These are phyloP conservation scores for Orius insidiosus DNA, from an alignment of 1,140 invertebrate genomes.

Conservation along the genomic window DNA sequence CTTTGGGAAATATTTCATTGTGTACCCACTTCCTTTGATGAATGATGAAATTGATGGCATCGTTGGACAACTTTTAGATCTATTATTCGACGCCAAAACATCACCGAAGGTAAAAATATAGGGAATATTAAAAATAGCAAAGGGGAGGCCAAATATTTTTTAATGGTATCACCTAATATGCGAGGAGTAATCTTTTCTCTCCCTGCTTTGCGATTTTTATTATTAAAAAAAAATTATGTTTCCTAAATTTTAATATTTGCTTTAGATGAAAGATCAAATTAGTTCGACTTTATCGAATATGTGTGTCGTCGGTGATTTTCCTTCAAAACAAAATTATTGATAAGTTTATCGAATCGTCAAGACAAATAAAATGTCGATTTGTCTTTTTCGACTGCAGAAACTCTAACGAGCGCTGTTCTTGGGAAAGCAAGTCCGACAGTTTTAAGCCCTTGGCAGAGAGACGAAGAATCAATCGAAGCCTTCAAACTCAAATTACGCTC, in stretches of 20 bases:
- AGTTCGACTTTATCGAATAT: background rate
- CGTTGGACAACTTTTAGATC: constrained; percentile 1
- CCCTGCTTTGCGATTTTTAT: too few species aligned
- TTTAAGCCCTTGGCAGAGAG: constrained; percentile 47
- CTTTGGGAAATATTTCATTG: background rate
- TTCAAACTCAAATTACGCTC: constrained; percentile 25
- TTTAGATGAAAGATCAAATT: background rate
- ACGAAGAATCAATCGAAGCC: constrained; percentile 7
- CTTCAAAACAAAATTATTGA: constrained; percentile 5
- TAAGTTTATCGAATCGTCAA: constrained; percentile 9
- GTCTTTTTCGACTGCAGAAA: constrained; percentile 70
- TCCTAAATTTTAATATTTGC: too few species aligned
- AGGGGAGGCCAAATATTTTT: too few species aligned
- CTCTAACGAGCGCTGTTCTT: constrained; percentile 63
- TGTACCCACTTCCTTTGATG: background rate
- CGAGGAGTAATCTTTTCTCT: too few species aligned
- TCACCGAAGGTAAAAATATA: constrained; percentile 2
- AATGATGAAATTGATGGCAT: background rate
- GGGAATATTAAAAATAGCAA: too few species aligned
- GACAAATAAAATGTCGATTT: constrained; percentile 46
- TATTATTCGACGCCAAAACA: constrained; percentile 1
- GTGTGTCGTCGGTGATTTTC: background rate
- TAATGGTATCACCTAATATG: too few species aligned
- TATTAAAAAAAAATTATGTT: too few species aligned
- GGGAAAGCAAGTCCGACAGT: constrained; percentile 51